Evolutionary conservation across 2,113 vertebrate species (phyloP).

Genomic region (Cervus canadensis): DNA sequence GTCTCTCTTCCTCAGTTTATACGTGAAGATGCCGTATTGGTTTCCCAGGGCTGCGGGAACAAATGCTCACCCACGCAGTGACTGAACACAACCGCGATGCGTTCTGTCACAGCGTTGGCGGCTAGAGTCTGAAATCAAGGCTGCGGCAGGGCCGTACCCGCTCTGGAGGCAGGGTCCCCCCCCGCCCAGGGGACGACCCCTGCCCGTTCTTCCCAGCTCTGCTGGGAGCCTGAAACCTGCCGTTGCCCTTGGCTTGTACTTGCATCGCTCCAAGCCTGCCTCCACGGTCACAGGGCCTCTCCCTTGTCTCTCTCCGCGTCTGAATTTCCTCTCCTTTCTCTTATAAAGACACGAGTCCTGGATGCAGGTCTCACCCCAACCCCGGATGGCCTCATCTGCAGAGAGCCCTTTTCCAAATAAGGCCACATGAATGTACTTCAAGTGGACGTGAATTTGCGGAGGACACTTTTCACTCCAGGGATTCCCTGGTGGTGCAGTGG

Average conservation of each 20-base stretch:
- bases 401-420: neutral
- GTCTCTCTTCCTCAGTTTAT: neutral
- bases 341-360: neutral
- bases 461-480: neutral
- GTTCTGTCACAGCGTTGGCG: neutral
- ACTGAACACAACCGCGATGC: neutral
- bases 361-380: neutral
- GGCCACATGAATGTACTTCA: neutral
- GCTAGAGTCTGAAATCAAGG: neutral
- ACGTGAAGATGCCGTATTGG: neutral
- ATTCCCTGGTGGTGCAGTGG: neutral
- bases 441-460: neutral
- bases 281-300: neutral
- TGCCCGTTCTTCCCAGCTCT: rapidly evolving
- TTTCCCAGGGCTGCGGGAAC: neutral
- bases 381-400: neutral
- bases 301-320: neutral
- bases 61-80: rapidly evolving
- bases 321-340: neutral
- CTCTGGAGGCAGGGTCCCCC: neutral
- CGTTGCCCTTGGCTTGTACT: rapidly evolving
- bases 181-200: neutral
- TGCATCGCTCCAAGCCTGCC: neutral
- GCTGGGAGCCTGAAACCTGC: neutral
- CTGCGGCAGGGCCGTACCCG: too few relatives aligned